A percentile compares a stretch with the other conserved stretches of the same genome.
Evolutionary conservation across 2,113 vertebrate species (phyloP).

Genomic region (Gasterosteus aculeatus): DNA sequence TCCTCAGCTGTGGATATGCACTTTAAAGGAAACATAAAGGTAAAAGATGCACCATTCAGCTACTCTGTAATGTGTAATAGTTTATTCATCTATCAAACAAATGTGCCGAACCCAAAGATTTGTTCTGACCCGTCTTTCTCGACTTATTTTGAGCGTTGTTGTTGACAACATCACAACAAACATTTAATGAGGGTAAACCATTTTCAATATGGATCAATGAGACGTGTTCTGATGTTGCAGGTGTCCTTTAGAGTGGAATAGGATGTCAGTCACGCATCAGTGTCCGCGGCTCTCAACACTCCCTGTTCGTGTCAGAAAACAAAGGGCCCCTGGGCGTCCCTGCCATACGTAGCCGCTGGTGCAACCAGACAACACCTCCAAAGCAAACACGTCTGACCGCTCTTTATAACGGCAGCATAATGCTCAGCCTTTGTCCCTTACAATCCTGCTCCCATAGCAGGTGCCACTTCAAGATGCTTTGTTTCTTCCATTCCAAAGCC

Average conservation of each 20-base stretch:
- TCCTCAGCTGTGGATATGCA: neutral
- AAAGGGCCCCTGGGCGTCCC: slow-evolving; percentile 70
- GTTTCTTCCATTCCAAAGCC: slow-evolving; percentile 65
- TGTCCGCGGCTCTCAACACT: slow-evolving; percentile 62
- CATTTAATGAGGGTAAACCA: neutral
- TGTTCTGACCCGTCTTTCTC: neutral
- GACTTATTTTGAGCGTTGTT: neutral
- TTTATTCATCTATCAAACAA: neutral
- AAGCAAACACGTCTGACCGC: slow-evolving; percentile 78
- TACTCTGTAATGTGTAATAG: neutral
- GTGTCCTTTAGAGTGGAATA: slow-evolving; percentile 60
- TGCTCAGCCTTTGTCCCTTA: slow-evolving; percentile 69
- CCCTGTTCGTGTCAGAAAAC: slow-evolving; percentile 80
- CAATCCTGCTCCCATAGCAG: slow-evolving; percentile 69
- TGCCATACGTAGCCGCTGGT: slow-evolving; percentile 65
- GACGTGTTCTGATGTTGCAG: slow-evolving; percentile 47
- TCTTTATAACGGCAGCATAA: slow-evolving; percentile 71
- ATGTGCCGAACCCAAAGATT: neutral
- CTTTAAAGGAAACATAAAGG: neutral
- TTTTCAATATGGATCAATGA: neutral
- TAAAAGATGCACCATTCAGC: neutral
- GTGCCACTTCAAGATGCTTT: slow-evolving; percentile 76
- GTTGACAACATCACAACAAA: neutral
- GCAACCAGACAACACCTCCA: slow-evolving; percentile 79
- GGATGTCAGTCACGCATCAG: slow-evolving; percentile 70